Evolutionary conservation across 1,140 invertebrate genomes (phyloP), one percentile per base, ranked within the genome.

Genomic region (Diploscapter pachys): DNA sequence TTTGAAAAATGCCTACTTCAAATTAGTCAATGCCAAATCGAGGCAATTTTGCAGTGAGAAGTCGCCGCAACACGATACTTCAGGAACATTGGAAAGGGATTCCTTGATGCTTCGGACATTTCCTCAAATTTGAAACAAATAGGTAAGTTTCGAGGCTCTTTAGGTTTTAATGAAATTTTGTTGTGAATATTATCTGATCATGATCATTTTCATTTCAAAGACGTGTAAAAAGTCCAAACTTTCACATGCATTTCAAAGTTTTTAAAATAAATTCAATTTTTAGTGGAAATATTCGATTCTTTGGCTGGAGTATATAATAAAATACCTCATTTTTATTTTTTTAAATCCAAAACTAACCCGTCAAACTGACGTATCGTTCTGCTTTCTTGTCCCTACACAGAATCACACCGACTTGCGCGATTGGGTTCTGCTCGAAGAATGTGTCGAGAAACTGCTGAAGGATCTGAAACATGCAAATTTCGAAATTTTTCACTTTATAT

Each of bases 351-450:
- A 31, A 31, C 31, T 31, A 31, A 81, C 94, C 94, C 79, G 92
- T 91, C 54, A 98, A 88, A 78, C 96, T 93, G 72, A 92, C 91
- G 4, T 96, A 85, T 88, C 92, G 94, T 85, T 98, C 95, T 13
- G 94, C 93, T 82, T 94, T 89, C 87, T 97, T 98, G 82, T 96
- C 96, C 81, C 92, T 91, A 71, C 95, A 93, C 9, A 91, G 87
- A 80, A 99, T 92, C 64, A 98, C 89, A 48, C 95, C 96, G 62
- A 99, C 87, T 87, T 99, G 96, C 86, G 94, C 95, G 66, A 99
- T 94, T 57, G 96, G 96, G 88, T 98, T 99, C 88, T 97, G 93
- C 87, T 98, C 95, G 87, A 98, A 96, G 86, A 93, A 98, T 87
- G 97, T 94, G 80, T 95, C 92, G 71, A 98, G 91, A 86, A 98